Evolutionary conservation across 2,797 vertebrate genomes (phyloP).

Genomic region (Spheniscus humboldti): DNA sequence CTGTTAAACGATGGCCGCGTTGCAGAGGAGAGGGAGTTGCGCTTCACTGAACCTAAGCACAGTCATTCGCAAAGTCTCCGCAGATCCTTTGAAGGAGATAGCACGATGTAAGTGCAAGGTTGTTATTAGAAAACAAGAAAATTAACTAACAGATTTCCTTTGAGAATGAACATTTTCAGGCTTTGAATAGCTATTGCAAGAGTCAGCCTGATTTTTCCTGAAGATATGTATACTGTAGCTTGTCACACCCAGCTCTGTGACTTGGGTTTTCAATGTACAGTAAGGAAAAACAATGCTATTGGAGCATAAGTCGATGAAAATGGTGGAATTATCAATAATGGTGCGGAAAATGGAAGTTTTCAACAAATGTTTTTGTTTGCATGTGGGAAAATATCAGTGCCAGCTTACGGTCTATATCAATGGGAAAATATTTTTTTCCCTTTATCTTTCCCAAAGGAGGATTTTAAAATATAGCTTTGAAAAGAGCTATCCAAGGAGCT

Average conservation of each 20-base stretch:
- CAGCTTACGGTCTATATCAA: not conserved
- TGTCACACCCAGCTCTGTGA: not conserved
- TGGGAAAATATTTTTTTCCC: not conserved
- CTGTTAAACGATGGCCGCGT: not conserved
- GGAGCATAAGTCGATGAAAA: not conserved
- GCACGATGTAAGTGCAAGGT: not conserved
- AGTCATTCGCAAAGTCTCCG: not conserved
- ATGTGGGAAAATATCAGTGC: not conserved
- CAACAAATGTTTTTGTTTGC: not conserved
- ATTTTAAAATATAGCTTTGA: not conserved
- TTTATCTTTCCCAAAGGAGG: not conserved
- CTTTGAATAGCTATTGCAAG: not conserved
- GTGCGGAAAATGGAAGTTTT: not conserved
- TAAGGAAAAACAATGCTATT: not conserved
- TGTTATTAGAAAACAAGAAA: not conserved
- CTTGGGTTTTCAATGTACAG: not conserved
- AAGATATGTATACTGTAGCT: not conserved
- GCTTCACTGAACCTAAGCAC: not conserved
- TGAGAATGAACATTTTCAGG: not conserved
- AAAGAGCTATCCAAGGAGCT: not conserved
- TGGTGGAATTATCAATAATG: not conserved
- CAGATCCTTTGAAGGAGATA: not conserved
- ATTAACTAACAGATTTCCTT: not conserved
- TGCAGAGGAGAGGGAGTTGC: not conserved
- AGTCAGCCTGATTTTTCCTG: not conserved